Base-by-base conservation (phyloP, 2,888 invertebrate genomes). In the Chelonus formosanus region DNA sequence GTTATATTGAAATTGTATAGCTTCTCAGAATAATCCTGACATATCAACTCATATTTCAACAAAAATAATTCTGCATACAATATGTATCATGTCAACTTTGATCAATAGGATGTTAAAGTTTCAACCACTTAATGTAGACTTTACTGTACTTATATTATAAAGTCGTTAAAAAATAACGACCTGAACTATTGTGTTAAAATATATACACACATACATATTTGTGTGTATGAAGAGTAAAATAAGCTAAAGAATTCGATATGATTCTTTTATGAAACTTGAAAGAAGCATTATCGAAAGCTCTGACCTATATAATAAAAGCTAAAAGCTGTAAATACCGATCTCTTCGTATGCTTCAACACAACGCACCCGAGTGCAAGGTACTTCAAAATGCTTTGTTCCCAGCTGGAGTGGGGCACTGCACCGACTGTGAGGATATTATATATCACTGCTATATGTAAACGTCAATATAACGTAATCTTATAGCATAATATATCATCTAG, bases 331-430 rank as follows among this genome's bases (percentile, higher is more conserved):
- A 63, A 60, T 68, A 63, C 45, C 10, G 43, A 62, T 63, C 36
- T 68, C 70, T 63, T 54, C 73, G 72, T 40, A 6, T 75, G 77
- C 78, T 78, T 79, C 75, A 69, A 72, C 76, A 76, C 76, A 74
- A 74, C 75, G 78, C 78, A 79, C 76, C 76, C 77, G 75, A 74
- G 76, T 74, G 74, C 76, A 73, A 78, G 71, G 79, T 80, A 79
- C 75, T 78, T 70, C 55, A 61, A 70, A 80, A 81, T 78, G 80
- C 81, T 79, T 81, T 81, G 79, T 82, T 80, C 79, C 79, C 79
- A 83, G 80, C 80, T 78, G 80, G 80, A 79, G 79, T 78, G 78
- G 77, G 72, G 80, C 78, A 79, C 81, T 82, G 82, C 82, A 83
- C 81, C 76, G 70, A 79, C 78, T 78, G 81, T 80, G 80, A 81